Evolutionary conservation across 2,113 vertebrate species (phyloP), one percentile per base, ranked within the genome.

Genomic region (Rhinolophus ferrumequinum): DNA sequence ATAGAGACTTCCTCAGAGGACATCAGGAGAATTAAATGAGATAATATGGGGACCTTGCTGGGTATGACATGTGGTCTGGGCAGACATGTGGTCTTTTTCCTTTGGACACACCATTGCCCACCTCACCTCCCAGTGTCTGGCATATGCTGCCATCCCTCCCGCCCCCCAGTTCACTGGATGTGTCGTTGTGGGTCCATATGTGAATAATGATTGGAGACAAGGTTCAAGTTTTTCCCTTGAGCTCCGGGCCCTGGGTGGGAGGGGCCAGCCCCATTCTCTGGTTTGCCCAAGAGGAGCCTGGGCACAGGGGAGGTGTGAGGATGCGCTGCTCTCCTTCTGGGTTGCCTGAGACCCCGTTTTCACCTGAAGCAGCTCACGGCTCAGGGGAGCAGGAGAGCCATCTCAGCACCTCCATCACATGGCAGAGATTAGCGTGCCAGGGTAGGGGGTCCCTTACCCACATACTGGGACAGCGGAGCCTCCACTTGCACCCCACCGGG

Each of bases 71-170:
- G 41, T 33, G 8, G 28, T 35, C 18, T 10, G 8, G 10, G 9
- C 35, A 7, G 64, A 24, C 8, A 1, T 1, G 1, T 56, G 21
- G 28, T 47, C 84, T 56, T 77, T 88, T 64, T 10, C 28, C 22
- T 15, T 54, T 13, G 11, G 52, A 64, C 2, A 2, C 4, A 1
- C n/a, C 15, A 0, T 8, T 52, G 50, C 30, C 28, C 12, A 5
- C 2, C 16, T 7, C 58, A 54, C 16, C 16, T 26, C 70, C 47
- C 8, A 6, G 56, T 24, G 50, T 64, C 75, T 83, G 84, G 64
- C 2, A 1, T 60, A 38, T 35, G 21, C 76, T 11, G 1, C 33
- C 24, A 3, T 13, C 47, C 38, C 21, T 8, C 10, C 64, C 13
- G 41, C 30, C 4, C 6, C 4, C 41, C 41, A 0, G 33, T 12